Evolutionary conservation across 1,140 invertebrate genomes (phyloP), one percentile per base, ranked within the genome.

Genomic region (Nephila pilipes): DNA sequence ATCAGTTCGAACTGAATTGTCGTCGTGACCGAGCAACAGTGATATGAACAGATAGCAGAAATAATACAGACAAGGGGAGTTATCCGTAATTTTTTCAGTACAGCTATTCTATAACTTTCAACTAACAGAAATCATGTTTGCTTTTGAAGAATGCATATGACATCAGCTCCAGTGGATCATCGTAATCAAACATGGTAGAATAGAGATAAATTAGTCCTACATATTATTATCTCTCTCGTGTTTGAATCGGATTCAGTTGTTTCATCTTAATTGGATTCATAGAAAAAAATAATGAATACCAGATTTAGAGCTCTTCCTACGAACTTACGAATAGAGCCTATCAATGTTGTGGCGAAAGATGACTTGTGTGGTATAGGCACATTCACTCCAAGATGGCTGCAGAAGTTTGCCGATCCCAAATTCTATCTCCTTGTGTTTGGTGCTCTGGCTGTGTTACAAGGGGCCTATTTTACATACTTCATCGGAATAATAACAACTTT

Each of bases 401-500:
- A 97, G 95, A 96, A 95, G 94, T 97, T 97, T 87, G 97, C 97
- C 22, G 97, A 97, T 94, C 97, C 97, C 95, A 97, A 97, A 90
- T 96, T 96, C 0, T 98, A 97, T 94, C 96, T 98, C 1, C 95
- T 97, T 79, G 95, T 97, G 0, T 98, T 97, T 94, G 97, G 97
- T 75, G 95, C 97, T 5, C 95, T 97, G 1, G 97, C 97, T 14
- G 97, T 97, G 94, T 96, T 97, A 80, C 97, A 97, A 94, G 97
- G 97, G n/a, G 97, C 97, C 93, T 96, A 97, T 93, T 97, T 97
- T 94, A 96, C 97, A 2, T 98, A 98, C 94, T 97, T 97, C 93
- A 97, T 97, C 94, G 97, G 97, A 22, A 97, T 97, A 10, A 97
- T 98, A 65, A 97, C 97, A 54, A 98, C 97, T 1, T 96, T 98